A percentile compares a stretch with the other conserved stretches of the same genome.
Conservation (phyloP, 2,888 invertebrate species). For the Metellina segmentata region DNA sequence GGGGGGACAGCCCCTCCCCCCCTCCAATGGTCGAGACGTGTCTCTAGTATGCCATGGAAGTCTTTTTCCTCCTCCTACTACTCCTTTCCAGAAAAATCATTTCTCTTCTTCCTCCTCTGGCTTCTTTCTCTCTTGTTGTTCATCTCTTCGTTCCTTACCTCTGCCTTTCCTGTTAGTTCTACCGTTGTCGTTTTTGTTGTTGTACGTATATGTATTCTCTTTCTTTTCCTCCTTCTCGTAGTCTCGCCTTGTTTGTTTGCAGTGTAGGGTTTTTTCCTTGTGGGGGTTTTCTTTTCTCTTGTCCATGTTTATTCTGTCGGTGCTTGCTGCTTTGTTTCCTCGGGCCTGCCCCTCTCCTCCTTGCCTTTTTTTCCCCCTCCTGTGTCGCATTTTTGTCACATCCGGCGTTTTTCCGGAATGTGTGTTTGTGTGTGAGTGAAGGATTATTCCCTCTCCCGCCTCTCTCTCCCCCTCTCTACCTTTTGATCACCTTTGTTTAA, state of each 20-base stretch:
- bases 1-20: slow-evolving; percentile 30
- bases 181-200: slow-evolving; percentile 72
- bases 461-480: background rate
- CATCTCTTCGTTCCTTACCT: slow-evolving; percentile 67
- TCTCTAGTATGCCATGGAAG: slow-evolving; percentile 64
- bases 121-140: slow-evolving; percentile 39
- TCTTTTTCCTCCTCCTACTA: slow-evolving; percentile 26
- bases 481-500: slow-evolving; percentile 66
- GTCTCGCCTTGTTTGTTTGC: slow-evolving; percentile 71
- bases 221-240: background rate
- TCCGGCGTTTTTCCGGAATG: slow-evolving; percentile 76
- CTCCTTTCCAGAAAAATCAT: slow-evolving; percentile 15
- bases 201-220: slow-evolving; percentile 19
- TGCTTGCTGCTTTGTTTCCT: slow-evolving; percentile 62
- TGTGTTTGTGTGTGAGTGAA: slow-evolving; percentile 51
- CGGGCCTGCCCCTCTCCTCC: background rate
- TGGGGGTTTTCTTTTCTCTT: slow-evolving; percentile 8
- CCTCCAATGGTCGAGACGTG: slow-evolving; percentile 71
- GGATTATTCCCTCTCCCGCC: slow-evolving; percentile 12
- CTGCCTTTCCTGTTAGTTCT: slow-evolving; percentile 57
- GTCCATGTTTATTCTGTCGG: slow-evolving; percentile 42
- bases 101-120: slow-evolving; percentile 50
- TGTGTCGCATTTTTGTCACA: slow-evolving; percentile 63
- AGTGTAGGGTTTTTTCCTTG: slow-evolving; percentile 48
- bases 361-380: slow-evolving; percentile 6